These are phyloP conservation scores for Eriocheir sinensis DNA, from an alignment of 1,140 invertebrate genomes.

Conservation along the genomic window DNA sequence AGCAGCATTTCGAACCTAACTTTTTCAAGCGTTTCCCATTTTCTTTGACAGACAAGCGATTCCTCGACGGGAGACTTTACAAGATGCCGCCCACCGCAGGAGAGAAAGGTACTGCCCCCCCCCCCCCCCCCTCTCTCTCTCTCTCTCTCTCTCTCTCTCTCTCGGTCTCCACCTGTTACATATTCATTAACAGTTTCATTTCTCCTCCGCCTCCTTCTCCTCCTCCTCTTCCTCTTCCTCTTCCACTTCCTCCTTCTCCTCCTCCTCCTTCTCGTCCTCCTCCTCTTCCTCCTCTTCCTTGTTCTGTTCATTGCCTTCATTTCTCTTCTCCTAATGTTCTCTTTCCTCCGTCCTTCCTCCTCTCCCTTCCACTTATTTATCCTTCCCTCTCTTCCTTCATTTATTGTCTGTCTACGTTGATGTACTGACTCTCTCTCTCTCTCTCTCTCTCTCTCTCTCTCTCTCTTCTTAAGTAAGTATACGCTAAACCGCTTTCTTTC, in stretches of 20 bases:
- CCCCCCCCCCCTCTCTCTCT: conserved; percentile 19
- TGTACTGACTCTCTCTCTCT: neutral
- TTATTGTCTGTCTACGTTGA: neutral
- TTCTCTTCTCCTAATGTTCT: no score
- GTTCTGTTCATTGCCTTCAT: no score
- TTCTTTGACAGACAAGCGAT: neutral
- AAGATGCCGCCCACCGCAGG: neutral
- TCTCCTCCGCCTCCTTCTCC: neutral
- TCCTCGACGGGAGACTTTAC: neutral
- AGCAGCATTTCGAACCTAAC: no score
- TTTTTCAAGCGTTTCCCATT: no score
- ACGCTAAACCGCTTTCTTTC: neutral
- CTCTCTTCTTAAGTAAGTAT: neutral
- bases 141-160: neutral
- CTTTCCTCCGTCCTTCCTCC: no score
- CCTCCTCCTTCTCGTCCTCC: no score
- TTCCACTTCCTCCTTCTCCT: no score
- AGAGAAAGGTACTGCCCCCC: neutral
- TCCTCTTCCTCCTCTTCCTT: no score
- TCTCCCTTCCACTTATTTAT: no score
- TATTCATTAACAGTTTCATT: neutral
- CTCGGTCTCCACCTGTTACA: neutral
- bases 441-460: neutral
- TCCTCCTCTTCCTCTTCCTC: neutral
- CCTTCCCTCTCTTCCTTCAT: neutral